A percentile compares a stretch with the other conserved stretches of the same genome.
phyloP scores from a whole-genome alignment of 2,797 vertebrate species.

The Crocidura indochinensis region DNA sequence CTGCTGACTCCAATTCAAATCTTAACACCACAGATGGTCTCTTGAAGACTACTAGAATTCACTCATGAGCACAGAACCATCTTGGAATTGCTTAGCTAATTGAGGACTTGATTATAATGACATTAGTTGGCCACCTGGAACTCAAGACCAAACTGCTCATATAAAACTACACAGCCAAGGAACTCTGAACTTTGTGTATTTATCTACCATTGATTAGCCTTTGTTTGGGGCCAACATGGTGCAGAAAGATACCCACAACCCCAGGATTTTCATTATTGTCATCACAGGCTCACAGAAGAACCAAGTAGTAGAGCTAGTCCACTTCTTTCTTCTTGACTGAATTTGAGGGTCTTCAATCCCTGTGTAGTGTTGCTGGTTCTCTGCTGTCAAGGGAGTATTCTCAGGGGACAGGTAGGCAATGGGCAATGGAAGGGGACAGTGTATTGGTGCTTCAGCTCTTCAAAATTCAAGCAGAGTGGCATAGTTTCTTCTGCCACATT shows the following conservation, averaged over 20 bases:
- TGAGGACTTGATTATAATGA: neutral
- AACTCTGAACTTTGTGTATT: too few relatives aligned
- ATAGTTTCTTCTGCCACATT: neutral
- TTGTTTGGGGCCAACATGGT: too few relatives aligned
- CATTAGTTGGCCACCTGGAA: neutral
- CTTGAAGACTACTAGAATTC: too few relatives aligned
- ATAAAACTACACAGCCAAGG: too few relatives aligned
- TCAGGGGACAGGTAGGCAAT: neutral
- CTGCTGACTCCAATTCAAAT: too few relatives aligned
- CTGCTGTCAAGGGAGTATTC: neutral
- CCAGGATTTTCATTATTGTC: neutral
- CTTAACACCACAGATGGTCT: too few relatives aligned
- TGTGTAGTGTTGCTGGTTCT: neutral
- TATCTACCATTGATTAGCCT: too few relatives aligned
- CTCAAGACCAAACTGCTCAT: neutral
- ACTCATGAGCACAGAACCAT: too few relatives aligned
- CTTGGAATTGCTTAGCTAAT: neutral
- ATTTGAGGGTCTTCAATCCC: neutral
- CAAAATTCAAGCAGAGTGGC: neutral
- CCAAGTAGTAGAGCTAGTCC: neutral
- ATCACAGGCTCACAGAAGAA: constrained; percentile 9
- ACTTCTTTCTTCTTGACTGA: too few relatives aligned
- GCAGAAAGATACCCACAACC: neutral
- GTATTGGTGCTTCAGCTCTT: neutral
- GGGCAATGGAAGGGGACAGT: accelerated